Evolutionary conservation across 2,113 vertebrate genomes (phyloP).

Genomic region (Scomber scombrus): DNA sequence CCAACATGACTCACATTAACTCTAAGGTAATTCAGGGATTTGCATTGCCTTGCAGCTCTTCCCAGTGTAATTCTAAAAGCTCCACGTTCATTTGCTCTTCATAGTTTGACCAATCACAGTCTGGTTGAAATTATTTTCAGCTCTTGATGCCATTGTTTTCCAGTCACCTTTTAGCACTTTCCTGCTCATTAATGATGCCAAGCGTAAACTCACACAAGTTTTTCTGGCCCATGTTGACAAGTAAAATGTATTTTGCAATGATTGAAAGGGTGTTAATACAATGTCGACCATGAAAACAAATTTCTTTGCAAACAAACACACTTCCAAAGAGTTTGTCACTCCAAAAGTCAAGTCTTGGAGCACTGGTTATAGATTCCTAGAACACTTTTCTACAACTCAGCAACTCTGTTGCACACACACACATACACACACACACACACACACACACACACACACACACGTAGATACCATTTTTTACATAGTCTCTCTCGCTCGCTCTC

Average conservation of each 20-base stretch:
- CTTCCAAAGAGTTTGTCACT: constrained; percentile 27
- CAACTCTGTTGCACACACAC: constrained; percentile 2
- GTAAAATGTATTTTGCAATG: constrained; percentile 23
- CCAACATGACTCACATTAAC: background rate
- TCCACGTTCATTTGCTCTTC: no score
- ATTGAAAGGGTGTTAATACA: constrained; percentile 32
- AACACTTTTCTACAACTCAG: constrained; percentile 15
- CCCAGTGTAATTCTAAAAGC: background rate
- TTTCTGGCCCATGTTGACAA: constrained; percentile 19
- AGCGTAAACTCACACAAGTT: constrained; percentile 10
- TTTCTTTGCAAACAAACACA: background rate
- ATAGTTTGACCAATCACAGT: background rate
- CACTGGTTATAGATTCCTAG: constrained; percentile 47
- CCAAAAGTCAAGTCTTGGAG: constrained; percentile 10
- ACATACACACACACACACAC: constrained; percentile 18
- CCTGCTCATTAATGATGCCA: constrained; percentile 23
- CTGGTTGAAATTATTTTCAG: background rate
- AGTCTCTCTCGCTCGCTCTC: background rate
- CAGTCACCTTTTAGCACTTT: background rate
- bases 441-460: constrained; percentile 31
- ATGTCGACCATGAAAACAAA: background rate
- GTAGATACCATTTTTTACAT: constrained; percentile 34
- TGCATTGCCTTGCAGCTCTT: background rate
- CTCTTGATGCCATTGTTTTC: background rate
- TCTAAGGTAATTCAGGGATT: background rate